Percentiles rank a stretch among this genome's conserved stretches.
phyloP scores from a whole-genome alignment of 2,113 vertebrate species.

The Chaenogobius annularis region DNA sequence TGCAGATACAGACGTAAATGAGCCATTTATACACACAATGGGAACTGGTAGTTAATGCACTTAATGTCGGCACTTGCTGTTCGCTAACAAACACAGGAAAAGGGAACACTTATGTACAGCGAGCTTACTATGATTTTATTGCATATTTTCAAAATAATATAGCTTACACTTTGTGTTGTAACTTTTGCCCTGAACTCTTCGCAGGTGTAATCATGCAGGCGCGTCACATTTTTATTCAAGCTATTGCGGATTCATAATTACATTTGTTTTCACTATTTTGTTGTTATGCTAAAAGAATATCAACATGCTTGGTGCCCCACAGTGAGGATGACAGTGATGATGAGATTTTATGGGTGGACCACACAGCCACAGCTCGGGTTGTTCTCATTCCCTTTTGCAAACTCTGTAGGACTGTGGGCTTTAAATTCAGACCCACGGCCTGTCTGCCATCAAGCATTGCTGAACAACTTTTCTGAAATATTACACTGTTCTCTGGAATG shows the following conservation, averaged over 20 bases:
- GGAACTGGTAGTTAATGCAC: background rate
- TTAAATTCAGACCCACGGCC: conserved; percentile 58
- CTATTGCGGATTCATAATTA: background rate
- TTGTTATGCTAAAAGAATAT: background rate
- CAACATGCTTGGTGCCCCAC: background rate
- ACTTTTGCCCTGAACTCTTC: background rate
- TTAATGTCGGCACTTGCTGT: background rate
- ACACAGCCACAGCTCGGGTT: background rate
- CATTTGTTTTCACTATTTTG: background rate
- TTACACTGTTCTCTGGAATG: background rate
- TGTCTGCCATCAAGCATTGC: conserved; percentile 72
- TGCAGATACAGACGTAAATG: background rate
- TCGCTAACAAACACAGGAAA: background rate
- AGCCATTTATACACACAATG: background rate
- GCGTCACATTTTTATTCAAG: no score
- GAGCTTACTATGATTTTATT: background rate
- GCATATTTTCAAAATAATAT: background rate
- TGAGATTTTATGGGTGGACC: background rate
- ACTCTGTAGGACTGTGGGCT: conserved; percentile 66
- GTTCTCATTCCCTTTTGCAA: conserved; percentile 46
- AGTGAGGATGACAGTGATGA: background rate
- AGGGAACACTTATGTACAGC: background rate
- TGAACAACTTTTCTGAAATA: conserved; percentile 42
- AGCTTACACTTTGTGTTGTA: background rate
- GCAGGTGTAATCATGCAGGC: background rate